Conservation (phyloP, 2,113 vertebrate species). For the Tor tambroides region DNA sequence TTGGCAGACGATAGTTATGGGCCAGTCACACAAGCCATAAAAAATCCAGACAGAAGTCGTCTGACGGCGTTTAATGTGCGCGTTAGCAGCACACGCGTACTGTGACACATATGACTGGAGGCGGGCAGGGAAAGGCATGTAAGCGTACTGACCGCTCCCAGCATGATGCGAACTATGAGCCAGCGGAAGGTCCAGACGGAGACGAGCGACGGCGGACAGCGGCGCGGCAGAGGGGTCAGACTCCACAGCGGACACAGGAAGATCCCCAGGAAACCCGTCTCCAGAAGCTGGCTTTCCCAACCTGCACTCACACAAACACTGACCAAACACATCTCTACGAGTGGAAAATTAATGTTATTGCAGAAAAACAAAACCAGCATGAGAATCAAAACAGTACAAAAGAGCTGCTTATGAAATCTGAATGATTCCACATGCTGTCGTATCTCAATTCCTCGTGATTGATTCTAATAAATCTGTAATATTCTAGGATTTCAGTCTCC, state of each 20-base stretch:
- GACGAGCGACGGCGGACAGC: slow-evolving; percentile 80
- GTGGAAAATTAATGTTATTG: slow-evolving; percentile 6
- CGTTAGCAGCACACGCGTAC: not conserved
- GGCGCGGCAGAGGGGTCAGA: slow-evolving; percentile 77
- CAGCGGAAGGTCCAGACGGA: slow-evolving; percentile 93
- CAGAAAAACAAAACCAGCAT: slow-evolving; percentile 15
- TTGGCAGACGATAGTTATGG: slow-evolving; percentile 58
- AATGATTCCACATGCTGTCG: not conserved
- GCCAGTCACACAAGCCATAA: slow-evolving; percentile 62
- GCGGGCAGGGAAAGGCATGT: not conserved
- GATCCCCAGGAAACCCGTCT: slow-evolving; percentile 91
- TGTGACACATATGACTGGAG: not conserved
- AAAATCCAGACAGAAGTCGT: slow-evolving; percentile 55
- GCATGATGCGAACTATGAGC: slow-evolving; percentile 99
- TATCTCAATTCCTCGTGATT: not conserved
- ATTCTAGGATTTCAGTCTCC: not conserved
- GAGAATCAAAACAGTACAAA: slow-evolving; percentile 12
- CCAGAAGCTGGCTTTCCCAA: slow-evolving; percentile 96
- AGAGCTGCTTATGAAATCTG: slow-evolving; percentile 25
- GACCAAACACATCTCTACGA: not conserved
- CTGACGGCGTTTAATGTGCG: slow-evolving; percentile 1
- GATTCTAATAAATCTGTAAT: slow-evolving; percentile 6
- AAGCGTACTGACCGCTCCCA: slow-evolving; percentile 88
- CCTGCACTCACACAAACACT: slow-evolving; percentile 72
- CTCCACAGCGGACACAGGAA: slow-evolving; percentile 92